phyloP scores from a whole-genome alignment of 2,113 vertebrate genomes.

The Labeo rohita region DNA sequence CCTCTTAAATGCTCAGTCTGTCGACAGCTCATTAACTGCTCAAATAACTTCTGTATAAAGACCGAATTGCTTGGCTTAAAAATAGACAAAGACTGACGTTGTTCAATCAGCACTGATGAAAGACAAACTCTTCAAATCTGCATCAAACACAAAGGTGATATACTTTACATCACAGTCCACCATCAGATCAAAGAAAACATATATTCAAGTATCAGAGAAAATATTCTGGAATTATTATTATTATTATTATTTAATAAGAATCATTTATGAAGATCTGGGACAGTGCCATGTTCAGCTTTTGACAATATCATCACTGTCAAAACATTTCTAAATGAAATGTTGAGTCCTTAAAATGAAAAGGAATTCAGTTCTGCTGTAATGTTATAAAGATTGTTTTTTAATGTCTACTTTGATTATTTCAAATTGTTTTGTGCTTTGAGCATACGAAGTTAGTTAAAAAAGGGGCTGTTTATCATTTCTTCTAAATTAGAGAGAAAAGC shows the following conservation, averaged over 20 bases:
- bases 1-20: conserved; percentile 17
- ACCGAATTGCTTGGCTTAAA: conserved; percentile 27
- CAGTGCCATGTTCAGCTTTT: neutral
- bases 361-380: neutral
- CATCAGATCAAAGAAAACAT: neutral
- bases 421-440: conserved; percentile 28
- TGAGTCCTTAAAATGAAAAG: neutral
- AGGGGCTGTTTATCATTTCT: conserved; percentile 27
- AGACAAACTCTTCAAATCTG: conserved; percentile 30
- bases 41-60: conserved; percentile 42
- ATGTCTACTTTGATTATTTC: neutral
- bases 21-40: conserved; percentile 33
- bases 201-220: neutral
- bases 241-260: neutral
- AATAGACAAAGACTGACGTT: conserved; percentile 31
- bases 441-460: neutral
- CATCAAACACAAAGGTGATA: conserved; percentile 4
- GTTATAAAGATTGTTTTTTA: neutral
- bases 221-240: neutral
- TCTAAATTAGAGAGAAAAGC: conserved; percentile 26
- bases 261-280: neutral
- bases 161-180: neutral
- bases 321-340: neutral
- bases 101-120: conserved; percentile 32
- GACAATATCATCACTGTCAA: neutral